Conservation (phyloP, 2,888 invertebrate species). For the Ctenicera cuprea region DNA sequence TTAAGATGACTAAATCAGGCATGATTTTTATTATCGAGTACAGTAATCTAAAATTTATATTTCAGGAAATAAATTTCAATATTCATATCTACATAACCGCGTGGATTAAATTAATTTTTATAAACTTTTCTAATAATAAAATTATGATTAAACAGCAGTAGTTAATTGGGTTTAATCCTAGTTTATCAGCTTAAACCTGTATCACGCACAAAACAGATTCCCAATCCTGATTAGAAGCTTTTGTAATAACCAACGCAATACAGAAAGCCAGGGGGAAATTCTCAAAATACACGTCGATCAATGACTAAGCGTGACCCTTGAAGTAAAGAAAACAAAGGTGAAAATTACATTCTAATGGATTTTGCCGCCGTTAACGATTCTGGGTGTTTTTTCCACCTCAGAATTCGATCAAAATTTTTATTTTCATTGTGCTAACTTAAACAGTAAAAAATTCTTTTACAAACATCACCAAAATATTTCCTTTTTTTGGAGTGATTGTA, state of each 20-base stretch:
- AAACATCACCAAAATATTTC: no score
- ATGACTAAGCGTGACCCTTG: conserved; percentile 19
- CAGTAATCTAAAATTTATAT: neutral
- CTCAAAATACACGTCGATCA: conserved; percentile 24
- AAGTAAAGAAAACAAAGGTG: conserved; percentile 16
- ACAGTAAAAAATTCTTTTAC: no score
- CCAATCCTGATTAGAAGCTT: conserved; percentile 8
- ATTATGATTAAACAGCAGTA: neutral
- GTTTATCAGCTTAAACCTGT: conserved; percentile 9
- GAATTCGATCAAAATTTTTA: neutral
- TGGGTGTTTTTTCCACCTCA: neutral
- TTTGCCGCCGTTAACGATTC: neutral
- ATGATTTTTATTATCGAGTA: neutral
- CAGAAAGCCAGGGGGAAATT: conserved; percentile 14
- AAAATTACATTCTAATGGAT: conserved; percentile 19
- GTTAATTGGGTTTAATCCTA: neutral
- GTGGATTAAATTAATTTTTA: neutral
- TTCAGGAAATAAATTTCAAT: no score
- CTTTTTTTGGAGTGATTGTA: no score
- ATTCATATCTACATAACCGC: no score
- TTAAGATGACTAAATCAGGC: neutral
- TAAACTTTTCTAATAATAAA: no score
- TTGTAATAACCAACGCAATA: conserved; percentile 11
- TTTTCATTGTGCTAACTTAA: no score
- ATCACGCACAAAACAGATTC: conserved; percentile 17